Conservation (phyloP, 2,888 invertebrate genomes). For the Ennomos quercinarius region DNA sequence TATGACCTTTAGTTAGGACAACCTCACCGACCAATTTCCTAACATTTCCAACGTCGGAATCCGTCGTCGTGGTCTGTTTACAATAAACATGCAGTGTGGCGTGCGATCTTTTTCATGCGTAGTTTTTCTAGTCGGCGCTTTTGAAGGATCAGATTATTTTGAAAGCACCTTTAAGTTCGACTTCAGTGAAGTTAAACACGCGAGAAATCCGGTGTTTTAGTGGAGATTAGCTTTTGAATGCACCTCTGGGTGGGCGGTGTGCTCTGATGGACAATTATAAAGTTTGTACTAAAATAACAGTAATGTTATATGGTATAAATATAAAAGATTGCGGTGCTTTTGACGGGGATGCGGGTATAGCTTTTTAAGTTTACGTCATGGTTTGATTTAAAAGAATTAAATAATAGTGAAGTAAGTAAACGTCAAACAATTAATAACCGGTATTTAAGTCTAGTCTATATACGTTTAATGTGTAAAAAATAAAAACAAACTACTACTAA, state of each 20-base stretch:
- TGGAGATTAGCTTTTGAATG: constrained; percentile 44
- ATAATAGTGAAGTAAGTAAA: no score
- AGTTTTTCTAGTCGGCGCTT: constrained; percentile 34
- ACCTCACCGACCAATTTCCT: constrained; percentile 7
- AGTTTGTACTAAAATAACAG: constrained; percentile 47
- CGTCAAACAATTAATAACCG: no score
- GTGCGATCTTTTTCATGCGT: constrained; percentile 40
- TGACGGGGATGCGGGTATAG: constrained; percentile 37
- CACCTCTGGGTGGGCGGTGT: constrained; percentile 57
- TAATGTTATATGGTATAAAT: constrained; percentile 41
- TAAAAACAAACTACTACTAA: no score
- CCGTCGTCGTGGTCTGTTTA: constrained; percentile 40
- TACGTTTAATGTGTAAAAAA: no score
- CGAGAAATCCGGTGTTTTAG: constrained; percentile 51
- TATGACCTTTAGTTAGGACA: constrained; percentile 7
- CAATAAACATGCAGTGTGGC: constrained; percentile 42
- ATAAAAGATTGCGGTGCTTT: constrained; percentile 34
- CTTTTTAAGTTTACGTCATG: not conserved
- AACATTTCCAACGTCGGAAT: constrained; percentile 18
- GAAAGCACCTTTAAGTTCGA: constrained; percentile 47
- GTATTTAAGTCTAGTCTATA: no score
- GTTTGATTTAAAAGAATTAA: not conserved
- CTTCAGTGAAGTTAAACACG: constrained; percentile 40
- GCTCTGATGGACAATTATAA: constrained; percentile 41
- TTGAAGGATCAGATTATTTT: constrained; percentile 50